Evolutionary conservation across 2,797 vertebrate genomes (phyloP).

Genomic region (Meda fulgida): DNA sequence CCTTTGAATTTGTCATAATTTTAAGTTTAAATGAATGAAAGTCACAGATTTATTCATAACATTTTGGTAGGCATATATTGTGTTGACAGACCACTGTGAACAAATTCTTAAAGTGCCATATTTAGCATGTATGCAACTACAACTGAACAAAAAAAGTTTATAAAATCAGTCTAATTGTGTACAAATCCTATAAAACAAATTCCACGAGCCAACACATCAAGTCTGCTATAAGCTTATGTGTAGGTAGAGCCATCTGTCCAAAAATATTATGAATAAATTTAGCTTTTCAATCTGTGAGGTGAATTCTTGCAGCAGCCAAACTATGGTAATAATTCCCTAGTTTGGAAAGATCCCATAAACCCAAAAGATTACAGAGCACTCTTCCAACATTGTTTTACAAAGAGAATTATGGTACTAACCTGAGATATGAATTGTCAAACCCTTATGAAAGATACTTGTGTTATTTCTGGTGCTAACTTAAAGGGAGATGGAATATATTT

Average conservation of each 20-base stretch:
- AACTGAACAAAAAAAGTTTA: not conserved
- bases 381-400: conserved; percentile 55
- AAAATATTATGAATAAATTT: not conserved
- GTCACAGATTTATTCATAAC: not conserved
- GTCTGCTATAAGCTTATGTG: not conserved
- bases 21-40: not conserved
- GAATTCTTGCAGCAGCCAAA: not conserved
- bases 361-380: conserved; percentile 32
- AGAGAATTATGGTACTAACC: conserved; percentile 56
- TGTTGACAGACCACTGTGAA: not conserved
- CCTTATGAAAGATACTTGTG: conserved; percentile 36
- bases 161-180: not conserved
- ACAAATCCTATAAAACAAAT: not conserved
- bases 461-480: conserved; percentile 54
- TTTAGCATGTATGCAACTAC: not conserved
- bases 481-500: conserved; percentile 38
- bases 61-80: not conserved
- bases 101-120: not conserved
- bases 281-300: not conserved
- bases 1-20: not conserved
- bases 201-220: not conserved
- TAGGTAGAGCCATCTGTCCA: not conserved
- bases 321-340: not conserved
- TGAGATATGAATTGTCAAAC: conserved; percentile 27
- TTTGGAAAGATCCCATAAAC: conserved; percentile 21